A percentile compares a stretch with the other conserved stretches of the same genome.
Evolutionary conservation across 37 sponge, comb jelly and placozoan species (phyloP).

Genomic region (Spongia lamella): DNA sequence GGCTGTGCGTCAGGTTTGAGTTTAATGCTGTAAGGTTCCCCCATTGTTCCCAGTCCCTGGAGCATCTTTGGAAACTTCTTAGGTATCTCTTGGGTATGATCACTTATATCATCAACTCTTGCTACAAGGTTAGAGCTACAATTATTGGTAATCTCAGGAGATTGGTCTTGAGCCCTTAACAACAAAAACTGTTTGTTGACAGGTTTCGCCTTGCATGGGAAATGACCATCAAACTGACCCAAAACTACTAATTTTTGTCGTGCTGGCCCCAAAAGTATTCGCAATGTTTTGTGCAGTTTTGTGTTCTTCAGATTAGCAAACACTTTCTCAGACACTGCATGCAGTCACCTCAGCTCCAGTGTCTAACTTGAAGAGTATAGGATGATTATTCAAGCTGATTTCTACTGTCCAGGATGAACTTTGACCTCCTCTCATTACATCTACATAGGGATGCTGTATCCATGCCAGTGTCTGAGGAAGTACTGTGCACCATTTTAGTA

Average conservation of each 20-base stretch:
- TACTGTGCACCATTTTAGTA: too few relatives aligned
- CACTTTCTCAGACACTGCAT: slow-evolving; percentile 13
- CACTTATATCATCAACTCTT: too few relatives aligned
- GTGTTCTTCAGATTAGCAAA: background rate
- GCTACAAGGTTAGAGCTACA: too few relatives aligned
- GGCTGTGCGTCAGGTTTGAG: slow-evolving; percentile 7
- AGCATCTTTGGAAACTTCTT: slow-evolving; percentile 5
- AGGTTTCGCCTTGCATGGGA: background rate
- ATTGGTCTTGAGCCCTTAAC: slow-evolving; percentile 6
- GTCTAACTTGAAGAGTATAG: slow-evolving; percentile 46
- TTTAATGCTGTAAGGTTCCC: slow-evolving; percentile 13
- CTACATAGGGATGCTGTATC: too few relatives aligned
- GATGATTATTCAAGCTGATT: too few relatives aligned
- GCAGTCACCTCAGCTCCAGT: slow-evolving; percentile 49
- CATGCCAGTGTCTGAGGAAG: too few relatives aligned
- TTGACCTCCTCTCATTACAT: too few relatives aligned
- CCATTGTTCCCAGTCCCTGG: slow-evolving; percentile 25
- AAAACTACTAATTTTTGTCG: too few relatives aligned
- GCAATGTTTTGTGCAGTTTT: slow-evolving; percentile 5
- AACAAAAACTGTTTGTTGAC: slow-evolving; percentile 8
- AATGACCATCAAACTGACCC: slow-evolving; percentile 18
- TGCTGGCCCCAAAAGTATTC: background rate
- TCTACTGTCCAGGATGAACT: too few relatives aligned
- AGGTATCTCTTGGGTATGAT: too few relatives aligned
- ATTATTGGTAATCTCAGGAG: slow-evolving; percentile 27